Evolutionary conservation across 1,140 invertebrate species (phyloP).

Genomic region (Hormaphis cornu): DNA sequence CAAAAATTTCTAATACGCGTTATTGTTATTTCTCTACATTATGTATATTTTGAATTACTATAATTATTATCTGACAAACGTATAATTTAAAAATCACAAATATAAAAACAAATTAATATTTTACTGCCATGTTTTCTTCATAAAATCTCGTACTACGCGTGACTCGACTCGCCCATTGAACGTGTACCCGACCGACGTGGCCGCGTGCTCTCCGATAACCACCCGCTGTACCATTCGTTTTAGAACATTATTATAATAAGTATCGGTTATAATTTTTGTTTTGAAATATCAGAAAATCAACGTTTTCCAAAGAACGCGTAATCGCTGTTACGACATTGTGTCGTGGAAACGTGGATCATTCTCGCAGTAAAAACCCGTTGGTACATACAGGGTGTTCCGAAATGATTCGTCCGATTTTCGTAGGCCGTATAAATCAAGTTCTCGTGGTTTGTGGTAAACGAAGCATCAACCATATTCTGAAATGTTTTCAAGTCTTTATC

Average conservation of each 20-base stretch:
- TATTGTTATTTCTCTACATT: constrained; percentile 7
- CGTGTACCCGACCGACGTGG: neutral
- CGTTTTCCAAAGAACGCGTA: neutral
- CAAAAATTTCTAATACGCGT: neutral
- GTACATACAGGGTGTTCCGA: no score
- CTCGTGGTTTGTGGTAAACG: no score
- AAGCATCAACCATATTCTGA: no score
- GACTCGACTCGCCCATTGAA: constrained; percentile 26
- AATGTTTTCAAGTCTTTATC: no score
- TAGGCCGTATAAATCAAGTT: no score
- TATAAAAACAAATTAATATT: constrained; percentile 9
- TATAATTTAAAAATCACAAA: constrained; percentile 11
- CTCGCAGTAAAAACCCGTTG: no score
- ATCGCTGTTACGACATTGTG: no score
- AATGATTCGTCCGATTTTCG: no score
- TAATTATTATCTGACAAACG: constrained; percentile 7
- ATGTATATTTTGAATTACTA: neutral
- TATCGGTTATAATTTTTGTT: neutral
- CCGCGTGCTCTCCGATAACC: neutral
- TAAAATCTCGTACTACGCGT: neutral
- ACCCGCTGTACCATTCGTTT: neutral
- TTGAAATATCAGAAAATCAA: neutral
- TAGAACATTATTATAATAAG: constrained; percentile 2
- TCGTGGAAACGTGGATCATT: no score
- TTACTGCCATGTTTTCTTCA: neutral